These are phyloP conservation scores for Melanotus villosus DNA, from an alignment of 2,888 invertebrate species.

Conservation along the genomic window DNA sequence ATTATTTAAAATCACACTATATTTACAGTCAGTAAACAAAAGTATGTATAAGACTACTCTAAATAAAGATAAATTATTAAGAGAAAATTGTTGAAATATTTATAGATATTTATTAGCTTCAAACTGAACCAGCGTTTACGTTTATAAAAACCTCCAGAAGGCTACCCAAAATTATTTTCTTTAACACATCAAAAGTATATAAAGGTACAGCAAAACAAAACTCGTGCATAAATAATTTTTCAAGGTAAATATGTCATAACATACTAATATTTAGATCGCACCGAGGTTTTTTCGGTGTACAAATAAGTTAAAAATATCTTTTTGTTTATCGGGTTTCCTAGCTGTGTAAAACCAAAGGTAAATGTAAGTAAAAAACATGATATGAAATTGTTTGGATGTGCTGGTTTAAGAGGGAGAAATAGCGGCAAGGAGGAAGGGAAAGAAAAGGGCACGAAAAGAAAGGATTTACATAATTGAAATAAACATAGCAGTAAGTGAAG, in stretches of 20 bases:
- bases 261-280: slow-evolving; percentile 7
- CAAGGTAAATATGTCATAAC: slow-evolving; percentile 35
- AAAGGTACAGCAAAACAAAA: neutral
- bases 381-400: slow-evolving; percentile 32
- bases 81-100: too few relatives aligned
- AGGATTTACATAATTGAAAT: slow-evolving; percentile 65
- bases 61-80: too few relatives aligned
- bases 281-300: neutral
- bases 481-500: slow-evolving; percentile 65
- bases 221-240: slow-evolving; percentile 19
- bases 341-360: neutral
- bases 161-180: slow-evolving; percentile 1
- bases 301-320: slow-evolving; percentile 10
- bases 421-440: slow-evolving; percentile 48
- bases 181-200: slow-evolving; percentile 1
- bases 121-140: too few relatives aligned
- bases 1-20: too few relatives aligned
- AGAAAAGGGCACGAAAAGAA: slow-evolving; percentile 57
- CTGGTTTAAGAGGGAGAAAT: slow-evolving; percentile 44
- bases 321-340: neutral
- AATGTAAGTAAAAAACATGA: too few relatives aligned
- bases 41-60: too few relatives aligned
- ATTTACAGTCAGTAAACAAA: too few relatives aligned
- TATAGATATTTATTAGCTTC: too few relatives aligned
- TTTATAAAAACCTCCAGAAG: slow-evolving; percentile 3